A percentile compares a stretch with the other conserved stretches of the same genome.
Evolutionary conservation across 2,797 vertebrate species (phyloP).

Genomic region (Picus viridis): DNA sequence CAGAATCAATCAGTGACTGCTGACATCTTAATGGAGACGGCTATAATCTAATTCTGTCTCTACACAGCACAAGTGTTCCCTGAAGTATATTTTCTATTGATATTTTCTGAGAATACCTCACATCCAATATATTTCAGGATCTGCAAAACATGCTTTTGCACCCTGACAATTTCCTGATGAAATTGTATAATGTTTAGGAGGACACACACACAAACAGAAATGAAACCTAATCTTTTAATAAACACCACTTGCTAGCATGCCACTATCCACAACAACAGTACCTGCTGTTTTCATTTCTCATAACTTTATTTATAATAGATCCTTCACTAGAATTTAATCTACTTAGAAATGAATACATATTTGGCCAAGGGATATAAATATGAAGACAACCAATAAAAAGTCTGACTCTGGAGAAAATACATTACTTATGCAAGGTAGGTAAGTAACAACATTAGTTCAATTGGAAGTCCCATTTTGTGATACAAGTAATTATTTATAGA

Average conservation of each 20-base stretch:
- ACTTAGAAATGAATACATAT: background rate
- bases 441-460: background rate
- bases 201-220: background rate
- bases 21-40: background rate
- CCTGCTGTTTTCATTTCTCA: background rate
- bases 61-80: conserved; percentile 9
- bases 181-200: background rate
- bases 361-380: background rate
- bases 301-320: background rate
- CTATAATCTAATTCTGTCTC: conserved; percentile 13
- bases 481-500: background rate
- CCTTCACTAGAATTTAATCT: background rate
- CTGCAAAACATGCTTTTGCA: background rate
- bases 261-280: background rate
- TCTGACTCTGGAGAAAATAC: background rate
- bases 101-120: conserved; percentile 31
- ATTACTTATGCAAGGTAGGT: background rate
- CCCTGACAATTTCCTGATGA: background rate
- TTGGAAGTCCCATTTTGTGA: background rate
- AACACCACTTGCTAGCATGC: background rate
- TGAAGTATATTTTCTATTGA: conserved; percentile 21
- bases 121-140: background rate
- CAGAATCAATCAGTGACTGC: background rate
- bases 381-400: background rate
- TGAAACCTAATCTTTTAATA: background rate